Conservation (phyloP, 2,113 vertebrate genomes). For the Thunnus maccoyii region DNA sequence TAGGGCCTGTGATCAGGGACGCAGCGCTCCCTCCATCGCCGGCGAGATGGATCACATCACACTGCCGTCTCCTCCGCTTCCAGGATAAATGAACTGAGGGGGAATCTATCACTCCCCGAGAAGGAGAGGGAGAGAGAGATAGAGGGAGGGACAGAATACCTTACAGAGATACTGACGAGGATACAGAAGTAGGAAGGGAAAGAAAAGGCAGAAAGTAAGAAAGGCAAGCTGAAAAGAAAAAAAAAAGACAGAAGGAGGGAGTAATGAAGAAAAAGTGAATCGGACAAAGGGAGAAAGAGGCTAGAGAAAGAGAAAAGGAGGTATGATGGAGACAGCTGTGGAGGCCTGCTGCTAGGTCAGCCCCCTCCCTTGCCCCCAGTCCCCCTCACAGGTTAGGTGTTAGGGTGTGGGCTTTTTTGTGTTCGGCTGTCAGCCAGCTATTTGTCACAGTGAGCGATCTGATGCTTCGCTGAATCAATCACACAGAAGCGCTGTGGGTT, state of each 20-base stretch:
- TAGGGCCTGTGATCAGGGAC: slow-evolving; percentile 87
- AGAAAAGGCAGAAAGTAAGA: slow-evolving; percentile 53
- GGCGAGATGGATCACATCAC: slow-evolving; percentile 87
- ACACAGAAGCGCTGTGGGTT: slow-evolving; percentile 67
- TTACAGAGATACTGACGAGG: slow-evolving; percentile 67
- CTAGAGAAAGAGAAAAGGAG: slow-evolving; percentile 40
- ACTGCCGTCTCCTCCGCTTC: slow-evolving; percentile 83
- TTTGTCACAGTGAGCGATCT: slow-evolving; percentile 87
- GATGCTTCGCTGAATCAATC: slow-evolving; percentile 83
- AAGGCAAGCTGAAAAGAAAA: slow-evolving; percentile 15
- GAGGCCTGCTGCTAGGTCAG: slow-evolving; percentile 75
- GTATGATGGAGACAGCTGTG: slow-evolving; percentile 64
- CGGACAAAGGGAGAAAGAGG: slow-evolving; percentile 45
- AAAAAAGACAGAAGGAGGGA: slow-evolving; percentile 29
- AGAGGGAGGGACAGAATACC: slow-evolving; percentile 66
- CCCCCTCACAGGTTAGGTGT: slow-evolving; percentile 84
- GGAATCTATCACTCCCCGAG: slow-evolving; percentile 85
- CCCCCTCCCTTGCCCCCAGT: slow-evolving; percentile 52
- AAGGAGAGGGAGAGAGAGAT: slow-evolving; percentile 60
- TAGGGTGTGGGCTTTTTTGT: slow-evolving; percentile 80
- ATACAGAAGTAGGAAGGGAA: slow-evolving; percentile 46
- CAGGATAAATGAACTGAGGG: slow-evolving; percentile 87
- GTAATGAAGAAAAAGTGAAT: slow-evolving; percentile 38
- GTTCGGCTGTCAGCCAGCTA: slow-evolving; percentile 81
- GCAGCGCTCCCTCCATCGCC: slow-evolving; percentile 81